Base-by-base conservation (phyloP, 2,888 invertebrate species). In the Ditula angustiorana region DNA sequence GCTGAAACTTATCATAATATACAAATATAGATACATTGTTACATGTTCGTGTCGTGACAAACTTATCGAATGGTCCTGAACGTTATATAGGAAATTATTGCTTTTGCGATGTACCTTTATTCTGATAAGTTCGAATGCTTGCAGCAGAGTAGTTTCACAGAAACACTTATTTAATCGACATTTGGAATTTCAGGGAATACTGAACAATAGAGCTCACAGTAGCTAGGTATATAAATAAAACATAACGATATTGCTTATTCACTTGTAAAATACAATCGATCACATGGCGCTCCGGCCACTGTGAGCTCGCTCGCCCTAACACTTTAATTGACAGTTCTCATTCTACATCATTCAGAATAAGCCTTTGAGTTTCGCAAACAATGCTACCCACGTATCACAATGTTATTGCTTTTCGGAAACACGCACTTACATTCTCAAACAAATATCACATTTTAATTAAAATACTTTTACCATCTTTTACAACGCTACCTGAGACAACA, bases 401-500 rank as follows among this genome's bases (percentile, higher is more conserved):
- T 79, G 80, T 87, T 92, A 92, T 92, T 92, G 92, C 92, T 92
- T 90, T 86, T 85, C 83, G 81, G 86, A 87, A 83, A 90, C 87
- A 88, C 83, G 84, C 89, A 81, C 74, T 77, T 82, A 83, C 83
- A 85, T 81, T 83, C 79, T 85, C 83, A 80, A 88, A 85, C 82
- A 84, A 75, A 79, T 91, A 91, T 92, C 92, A 92, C 92, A 91
- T 86, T 85, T 85, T 77, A 86, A 85, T 87, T 81, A 82, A 83
- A 87, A 87, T 84, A 85, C 81, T 82, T 83, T 79, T 75, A 77
- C 73, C 76, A 75, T 75, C 75, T 77, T 80, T 75, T 77, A 76
- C 75, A 79, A 76, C 67, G 75, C 76, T 71, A 77, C 70, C 71
- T 79, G 78, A 81, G 76, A 79, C 76, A 77, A 72, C 65, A 71